Evolutionary conservation across 2,113 vertebrate genomes (phyloP).

Genomic region (Hypocryptadius cinnamomeus): DNA sequence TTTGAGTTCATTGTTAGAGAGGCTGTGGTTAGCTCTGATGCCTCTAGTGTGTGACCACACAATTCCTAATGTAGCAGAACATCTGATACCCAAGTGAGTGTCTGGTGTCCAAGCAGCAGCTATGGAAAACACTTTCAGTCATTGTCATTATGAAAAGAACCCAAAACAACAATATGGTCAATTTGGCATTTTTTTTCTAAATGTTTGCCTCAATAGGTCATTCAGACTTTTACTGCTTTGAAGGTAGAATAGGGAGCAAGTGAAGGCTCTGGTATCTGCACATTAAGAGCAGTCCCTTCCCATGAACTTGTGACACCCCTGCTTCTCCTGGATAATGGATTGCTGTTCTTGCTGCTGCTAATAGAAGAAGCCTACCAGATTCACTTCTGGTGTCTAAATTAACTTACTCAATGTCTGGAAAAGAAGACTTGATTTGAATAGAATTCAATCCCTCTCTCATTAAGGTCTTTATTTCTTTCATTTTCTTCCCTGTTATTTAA

Average conservation of each 20-base stretch:
- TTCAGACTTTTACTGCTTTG: neutral
- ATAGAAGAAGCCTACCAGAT: neutral
- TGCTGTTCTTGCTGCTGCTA: neutral
- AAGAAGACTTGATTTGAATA: neutral
- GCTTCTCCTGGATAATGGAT: neutral
- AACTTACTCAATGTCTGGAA: neutral
- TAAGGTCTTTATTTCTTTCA: neutral
- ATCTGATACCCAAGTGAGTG: neutral
- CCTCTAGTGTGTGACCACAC: neutral
- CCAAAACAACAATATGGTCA: accelerated
- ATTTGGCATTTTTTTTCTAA: neutral
- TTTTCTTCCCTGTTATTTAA: neutral
- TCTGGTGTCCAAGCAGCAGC: neutral
- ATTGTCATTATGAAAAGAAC: accelerated
- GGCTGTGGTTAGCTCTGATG: neutral
- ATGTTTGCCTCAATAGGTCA: neutral
- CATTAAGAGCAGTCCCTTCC: neutral
- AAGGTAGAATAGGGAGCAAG: neutral
- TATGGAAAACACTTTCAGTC: neutral
- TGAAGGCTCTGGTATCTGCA: neutral
- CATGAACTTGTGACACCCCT: neutral
- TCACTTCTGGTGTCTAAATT: neutral
- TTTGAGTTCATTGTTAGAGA: neutral
- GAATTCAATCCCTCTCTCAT: neutral
- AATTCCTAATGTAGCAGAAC: neutral